phyloP scores from a whole-genome alignment of 1,140 invertebrate species.

The Drosophila rufa region DNA sequence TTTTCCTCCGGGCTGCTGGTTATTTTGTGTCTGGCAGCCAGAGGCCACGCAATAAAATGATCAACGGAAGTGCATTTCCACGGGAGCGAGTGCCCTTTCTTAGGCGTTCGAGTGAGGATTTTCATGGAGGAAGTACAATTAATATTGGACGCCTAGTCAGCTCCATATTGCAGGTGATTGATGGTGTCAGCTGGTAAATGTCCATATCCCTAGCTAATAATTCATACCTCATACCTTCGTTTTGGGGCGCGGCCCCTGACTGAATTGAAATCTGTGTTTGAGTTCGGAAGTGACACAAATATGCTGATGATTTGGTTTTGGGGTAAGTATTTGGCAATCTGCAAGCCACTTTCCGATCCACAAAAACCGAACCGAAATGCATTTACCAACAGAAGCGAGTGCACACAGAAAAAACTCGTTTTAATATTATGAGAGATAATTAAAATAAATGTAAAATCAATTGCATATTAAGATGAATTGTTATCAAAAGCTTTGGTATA shows the following conservation, averaged over 20 bases:
- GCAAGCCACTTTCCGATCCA: slow-evolving; percentile 11
- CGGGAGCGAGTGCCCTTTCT: background rate
- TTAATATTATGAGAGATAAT: background rate
- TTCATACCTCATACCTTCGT: slow-evolving; percentile 4
- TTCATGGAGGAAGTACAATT: slow-evolving; percentile 21
- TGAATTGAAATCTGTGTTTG: slow-evolving; percentile 6
- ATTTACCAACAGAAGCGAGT: background rate
- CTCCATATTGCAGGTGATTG: slow-evolving; percentile 39
- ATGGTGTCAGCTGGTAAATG: slow-evolving; percentile 24
- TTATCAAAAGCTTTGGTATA: no score
- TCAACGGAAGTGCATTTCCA: slow-evolving; percentile 37
- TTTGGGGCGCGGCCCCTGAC: background rate
- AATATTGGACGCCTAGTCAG: slow-evolving; percentile 21
- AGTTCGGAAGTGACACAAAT: slow-evolving; percentile 11
- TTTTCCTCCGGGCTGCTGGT: slow-evolving; percentile 16
- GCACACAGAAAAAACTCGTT: background rate
- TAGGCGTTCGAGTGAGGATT: background rate
- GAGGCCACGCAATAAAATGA: slow-evolving; percentile 30
- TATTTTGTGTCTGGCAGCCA: slow-evolving; percentile 48
- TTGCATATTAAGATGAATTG: no score
- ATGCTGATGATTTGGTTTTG: slow-evolving; percentile 35
- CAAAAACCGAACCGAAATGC: slow-evolving; percentile 32
- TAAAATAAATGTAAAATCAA: background rate
- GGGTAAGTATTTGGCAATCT: slow-evolving; percentile 27
- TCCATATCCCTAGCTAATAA: slow-evolving; percentile 5